A percentile compares a stretch with the other conserved stretches of the same genome.
These are phyloP conservation scores for Podarcis raffonei DNA, from an alignment of 2,113 vertebrate species.

Conservation along the genomic window DNA sequence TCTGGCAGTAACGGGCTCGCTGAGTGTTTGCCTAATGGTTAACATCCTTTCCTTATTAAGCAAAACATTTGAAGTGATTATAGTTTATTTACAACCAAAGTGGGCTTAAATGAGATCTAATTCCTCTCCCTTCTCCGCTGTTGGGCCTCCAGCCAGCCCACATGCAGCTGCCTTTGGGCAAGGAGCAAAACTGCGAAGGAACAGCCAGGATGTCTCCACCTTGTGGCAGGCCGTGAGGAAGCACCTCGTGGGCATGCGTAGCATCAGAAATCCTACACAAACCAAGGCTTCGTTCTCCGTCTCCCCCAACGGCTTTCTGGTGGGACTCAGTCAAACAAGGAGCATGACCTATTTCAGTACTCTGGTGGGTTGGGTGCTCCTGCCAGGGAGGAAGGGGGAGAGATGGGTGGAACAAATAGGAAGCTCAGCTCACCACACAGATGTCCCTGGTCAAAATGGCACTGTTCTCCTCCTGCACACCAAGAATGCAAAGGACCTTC, in stretches of 20 bases:
- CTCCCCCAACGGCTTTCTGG: background rate
- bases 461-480: background rate
- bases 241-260: too few species aligned
- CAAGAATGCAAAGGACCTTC: background rate
- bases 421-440: too few species aligned
- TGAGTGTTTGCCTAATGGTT: conserved; percentile 62
- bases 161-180: conserved; percentile 8
- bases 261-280: background rate
- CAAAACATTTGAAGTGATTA: conserved; percentile 74
- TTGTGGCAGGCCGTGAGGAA: background rate
- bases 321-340: background rate
- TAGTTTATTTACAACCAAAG: conserved; percentile 75
- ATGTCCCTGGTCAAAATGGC: background rate
- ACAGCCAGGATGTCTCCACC: background rate
- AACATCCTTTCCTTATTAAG: conserved; percentile 73
- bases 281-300: background rate
- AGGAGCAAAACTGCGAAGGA: background rate
- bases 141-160: conserved; percentile 56
- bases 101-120: conserved; percentile 72
- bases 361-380: too few species aligned
- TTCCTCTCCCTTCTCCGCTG: conserved; percentile 63
- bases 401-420: too few species aligned
- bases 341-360: too few species aligned
- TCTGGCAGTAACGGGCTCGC: conserved; percentile 62
- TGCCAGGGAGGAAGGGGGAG: too few species aligned